Evolutionary conservation across 2,113 vertebrate species (phyloP).

Genomic region (Apodemus speciosus): DNA sequence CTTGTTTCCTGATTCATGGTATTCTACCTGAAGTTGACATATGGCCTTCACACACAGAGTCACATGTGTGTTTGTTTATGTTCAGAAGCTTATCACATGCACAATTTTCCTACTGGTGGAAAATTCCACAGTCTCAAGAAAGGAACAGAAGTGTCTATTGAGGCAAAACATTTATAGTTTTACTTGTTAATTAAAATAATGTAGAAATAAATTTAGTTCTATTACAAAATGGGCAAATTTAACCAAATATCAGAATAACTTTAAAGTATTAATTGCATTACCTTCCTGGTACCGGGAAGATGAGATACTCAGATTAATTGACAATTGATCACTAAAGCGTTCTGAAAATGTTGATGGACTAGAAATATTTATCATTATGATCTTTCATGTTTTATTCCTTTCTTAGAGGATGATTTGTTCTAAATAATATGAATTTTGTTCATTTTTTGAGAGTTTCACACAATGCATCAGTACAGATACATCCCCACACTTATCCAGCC

Average conservation of each 20-base stretch:
- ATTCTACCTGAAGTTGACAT: background rate
- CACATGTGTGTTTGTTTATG: background rate
- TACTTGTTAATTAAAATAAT: background rate
- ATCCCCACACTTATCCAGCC: rapidly evolving
- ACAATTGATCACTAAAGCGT: background rate
- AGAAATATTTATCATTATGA: background rate
- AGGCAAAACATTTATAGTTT: background rate
- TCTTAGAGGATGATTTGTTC: background rate
- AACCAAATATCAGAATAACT: background rate
- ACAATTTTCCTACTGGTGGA: background rate
- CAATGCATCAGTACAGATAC: background rate
- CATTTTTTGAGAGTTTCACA: background rate
- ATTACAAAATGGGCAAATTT: background rate
- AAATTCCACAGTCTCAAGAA: constrained; percentile 28
- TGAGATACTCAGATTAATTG: background rate
- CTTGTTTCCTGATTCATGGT: background rate
- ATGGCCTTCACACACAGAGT: background rate
- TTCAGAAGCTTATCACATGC: background rate
- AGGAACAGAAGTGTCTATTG: background rate
- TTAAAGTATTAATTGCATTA: background rate
- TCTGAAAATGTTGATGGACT: background rate
- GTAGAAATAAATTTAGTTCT: background rate
- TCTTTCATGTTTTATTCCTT: background rate
- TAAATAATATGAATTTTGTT: background rate
- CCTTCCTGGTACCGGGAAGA: background rate